phyloP scores from a whole-genome alignment of 2,888 invertebrate species.

The Drosophila paramelanica region DNA sequence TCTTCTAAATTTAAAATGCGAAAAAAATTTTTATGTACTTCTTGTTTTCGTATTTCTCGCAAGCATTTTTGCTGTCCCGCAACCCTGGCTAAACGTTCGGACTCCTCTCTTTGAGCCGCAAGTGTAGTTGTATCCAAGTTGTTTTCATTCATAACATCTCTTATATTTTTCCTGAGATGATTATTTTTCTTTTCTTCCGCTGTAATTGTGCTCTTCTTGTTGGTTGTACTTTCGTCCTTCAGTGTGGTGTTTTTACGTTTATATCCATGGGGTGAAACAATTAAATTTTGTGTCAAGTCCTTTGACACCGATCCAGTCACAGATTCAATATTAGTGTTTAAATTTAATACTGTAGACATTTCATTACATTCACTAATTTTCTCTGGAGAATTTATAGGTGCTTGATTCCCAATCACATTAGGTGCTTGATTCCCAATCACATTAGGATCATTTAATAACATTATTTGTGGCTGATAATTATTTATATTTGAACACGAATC shows the following conservation, averaged over 20 bases:
- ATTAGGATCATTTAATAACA: constrained; percentile 27
- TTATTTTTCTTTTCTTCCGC: constrained; percentile 81
- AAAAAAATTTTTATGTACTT: constrained; percentile 88
- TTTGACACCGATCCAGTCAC: constrained; percentile 24
- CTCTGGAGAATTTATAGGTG: constrained; percentile 21
- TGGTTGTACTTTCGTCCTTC: constrained; percentile 55
- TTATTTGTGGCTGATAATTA: constrained; percentile 31
- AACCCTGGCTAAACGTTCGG: constrained; percentile 93
- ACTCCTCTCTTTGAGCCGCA: constrained; percentile 96
- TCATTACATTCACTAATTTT: constrained; percentile 24
- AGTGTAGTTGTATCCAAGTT: constrained; percentile 96
- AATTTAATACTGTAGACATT: constrained; percentile 37
- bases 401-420: constrained; percentile 12
- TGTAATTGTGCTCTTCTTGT: constrained; percentile 53
- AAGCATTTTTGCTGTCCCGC: constrained; percentile 94
- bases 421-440: constrained; percentile 11
- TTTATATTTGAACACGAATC: constrained; percentile 30
- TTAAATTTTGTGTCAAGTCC: constrained; percentile 24
- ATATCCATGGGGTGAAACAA: constrained; percentile 31
- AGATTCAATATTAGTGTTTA: constrained; percentile 31
- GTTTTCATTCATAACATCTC: constrained; percentile 97
- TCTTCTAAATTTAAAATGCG: constrained; percentile 85
- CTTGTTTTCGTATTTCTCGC: constrained; percentile 92
- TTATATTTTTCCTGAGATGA: constrained; percentile 93
- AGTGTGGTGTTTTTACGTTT: constrained; percentile 52